phyloP scores from a whole-genome alignment of 2,113 vertebrate genomes.

The mouse (Mus musculus) region DNA sequence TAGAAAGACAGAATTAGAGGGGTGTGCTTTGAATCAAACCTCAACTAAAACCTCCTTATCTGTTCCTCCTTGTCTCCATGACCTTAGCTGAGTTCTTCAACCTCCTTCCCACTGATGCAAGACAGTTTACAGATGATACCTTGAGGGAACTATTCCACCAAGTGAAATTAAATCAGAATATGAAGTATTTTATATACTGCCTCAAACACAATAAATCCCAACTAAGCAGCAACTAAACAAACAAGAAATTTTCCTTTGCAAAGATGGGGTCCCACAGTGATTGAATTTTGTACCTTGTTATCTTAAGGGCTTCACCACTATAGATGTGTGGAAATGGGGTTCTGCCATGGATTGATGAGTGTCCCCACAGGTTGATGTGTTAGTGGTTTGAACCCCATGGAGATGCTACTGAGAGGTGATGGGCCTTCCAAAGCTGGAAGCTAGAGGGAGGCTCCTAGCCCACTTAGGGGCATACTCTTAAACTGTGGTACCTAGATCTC shows the following conservation, averaged over 20 bases:
- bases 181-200: neutral
- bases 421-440: neutral
- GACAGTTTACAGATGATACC: no score
- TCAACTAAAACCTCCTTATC: neutral
- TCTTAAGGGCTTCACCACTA: neutral
- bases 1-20: neutral
- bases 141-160: neutral
- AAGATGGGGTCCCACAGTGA: neutral
- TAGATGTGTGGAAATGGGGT: neutral
- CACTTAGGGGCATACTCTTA: neutral
- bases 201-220: neutral
- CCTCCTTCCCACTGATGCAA: no score
- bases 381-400: neutral
- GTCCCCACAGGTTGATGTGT: neutral
- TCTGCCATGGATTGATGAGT: neutral
- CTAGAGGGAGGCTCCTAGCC: neutral
- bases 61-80: neutral
- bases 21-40: neutral
- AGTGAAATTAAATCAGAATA: conserved; percentile 22
- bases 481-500: no score
- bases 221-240: neutral
- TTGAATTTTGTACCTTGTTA: neutral
- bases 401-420: neutral
- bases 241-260: neutral
- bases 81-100: neutral